Base-by-base conservation (phyloP, 1,140 invertebrate genomes). In the Cardiocondyla obscurior region DNA sequence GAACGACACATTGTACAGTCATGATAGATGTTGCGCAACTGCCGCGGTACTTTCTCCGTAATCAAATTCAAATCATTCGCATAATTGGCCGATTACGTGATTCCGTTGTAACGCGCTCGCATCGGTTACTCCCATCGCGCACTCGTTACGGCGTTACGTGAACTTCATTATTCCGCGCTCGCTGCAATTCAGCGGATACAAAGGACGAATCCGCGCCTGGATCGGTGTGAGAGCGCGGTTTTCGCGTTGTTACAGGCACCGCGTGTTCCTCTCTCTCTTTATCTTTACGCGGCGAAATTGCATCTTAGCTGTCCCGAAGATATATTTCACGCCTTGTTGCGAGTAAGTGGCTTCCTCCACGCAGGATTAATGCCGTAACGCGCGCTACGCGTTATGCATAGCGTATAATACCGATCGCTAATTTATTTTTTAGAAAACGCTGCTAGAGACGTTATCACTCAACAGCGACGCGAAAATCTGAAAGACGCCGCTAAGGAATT, bases 241-340 rank as follows among this genome's bases (percentile, higher is more conserved):
- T 33, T 46, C 39, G 36, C 10, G 14, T 60, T 62, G 57, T 46
- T 74, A 22, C 33, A 64, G 55, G 57, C 57, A 28, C 33, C 33
- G 51, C 39, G 3, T 53, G 12, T 25, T 22, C n/a, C 46, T 19
- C n/a, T n/a, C 30, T 14, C n/a, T 33, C n/a, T 10, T 19, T 7
- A n/a, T 8, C 58, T 33, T 8, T 57, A 14, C 44, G 36, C 36
- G 39, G 19, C 39, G 39, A 64, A 62, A 76, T 76, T 76, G 72
- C 72, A 76, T 16, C 30, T 33, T 72, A 51, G 33, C 72, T n/a
- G 57, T 25, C 39, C 39, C n/a, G 57, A 60, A 64, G 57, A 76
- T 64, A 76, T 76, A 76, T 76, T 76, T 76, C 72, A 76, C 72
- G 72, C 72, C 72, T 76, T 64, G 72, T 76, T 76, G 72, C 72